Evolutionary conservation across 1,140 invertebrate genomes (phyloP).

Genomic region (Doryteuthis pealeii): DNA sequence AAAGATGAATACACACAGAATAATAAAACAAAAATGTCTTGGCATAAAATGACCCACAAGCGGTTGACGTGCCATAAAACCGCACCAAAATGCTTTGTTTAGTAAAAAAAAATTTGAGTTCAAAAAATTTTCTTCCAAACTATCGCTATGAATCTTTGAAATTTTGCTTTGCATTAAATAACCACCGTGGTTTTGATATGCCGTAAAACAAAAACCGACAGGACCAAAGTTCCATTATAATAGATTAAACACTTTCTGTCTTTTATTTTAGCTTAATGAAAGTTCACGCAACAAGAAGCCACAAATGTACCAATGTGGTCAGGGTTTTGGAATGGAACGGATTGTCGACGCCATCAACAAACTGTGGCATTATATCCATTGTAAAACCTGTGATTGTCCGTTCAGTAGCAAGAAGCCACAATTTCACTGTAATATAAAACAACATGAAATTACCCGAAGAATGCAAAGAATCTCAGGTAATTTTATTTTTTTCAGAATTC

Average conservation of each 20-base stretch:
- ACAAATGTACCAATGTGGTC: slow-evolving; percentile 29
- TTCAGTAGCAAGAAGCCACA: slow-evolving; percentile 31
- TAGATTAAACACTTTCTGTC: slow-evolving; percentile 15
- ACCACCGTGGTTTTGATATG: no score
- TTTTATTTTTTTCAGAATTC: no score
- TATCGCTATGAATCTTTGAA: no score
- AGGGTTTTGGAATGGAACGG: slow-evolving; percentile 29
- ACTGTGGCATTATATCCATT: slow-evolving; percentile 27
- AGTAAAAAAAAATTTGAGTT: neutral
- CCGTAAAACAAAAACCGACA: no score
- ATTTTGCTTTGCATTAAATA: neutral
- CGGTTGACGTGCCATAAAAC: no score
- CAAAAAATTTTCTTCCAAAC: no score
- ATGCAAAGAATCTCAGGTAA: neutral
- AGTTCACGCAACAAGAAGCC: slow-evolving; percentile 33
- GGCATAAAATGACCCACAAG: no score
- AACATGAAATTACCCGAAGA: slow-evolving; percentile 25
- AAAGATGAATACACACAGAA: no score
- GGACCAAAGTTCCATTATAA: neutral
- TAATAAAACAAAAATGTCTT: no score
- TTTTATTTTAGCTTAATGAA: slow-evolving; percentile 26
- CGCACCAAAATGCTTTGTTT: no score
- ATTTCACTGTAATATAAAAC: slow-evolving; percentile 29
- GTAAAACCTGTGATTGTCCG: slow-evolving; percentile 25
- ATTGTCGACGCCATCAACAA: slow-evolving; percentile 20